Percentiles rank a stretch among this genome's conserved stretches.
Evolutionary conservation across 2,888 invertebrate genomes (phyloP).

Genomic region (Epicampocera succincta): DNA sequence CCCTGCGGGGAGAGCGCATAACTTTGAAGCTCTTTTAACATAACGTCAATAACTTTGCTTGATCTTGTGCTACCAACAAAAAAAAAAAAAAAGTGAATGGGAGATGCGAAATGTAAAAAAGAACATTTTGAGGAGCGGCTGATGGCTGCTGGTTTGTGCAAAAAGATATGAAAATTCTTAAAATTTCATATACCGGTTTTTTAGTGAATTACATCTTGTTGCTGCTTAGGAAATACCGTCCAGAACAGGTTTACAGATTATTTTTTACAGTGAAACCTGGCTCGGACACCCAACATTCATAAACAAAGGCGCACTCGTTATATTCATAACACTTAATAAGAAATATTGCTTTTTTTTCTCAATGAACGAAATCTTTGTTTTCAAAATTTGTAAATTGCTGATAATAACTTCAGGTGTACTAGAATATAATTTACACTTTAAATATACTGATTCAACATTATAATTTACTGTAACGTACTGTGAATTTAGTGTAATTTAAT

Average conservation of each 20-base stretch:
- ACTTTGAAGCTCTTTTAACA: conserved; percentile 11
- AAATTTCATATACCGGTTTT: conserved; percentile 34
- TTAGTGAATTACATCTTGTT: not conserved
- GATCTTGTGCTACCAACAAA: not conserved
- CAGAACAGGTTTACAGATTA: conserved; percentile 42
- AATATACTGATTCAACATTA: too few species aligned
- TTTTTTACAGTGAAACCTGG: not conserved
- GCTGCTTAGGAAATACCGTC: conserved; percentile 6
- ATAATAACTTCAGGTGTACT: too few species aligned
- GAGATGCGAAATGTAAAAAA: not conserved
- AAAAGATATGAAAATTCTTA: not conserved
- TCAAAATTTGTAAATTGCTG: too few species aligned
- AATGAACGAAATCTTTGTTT: too few species aligned
- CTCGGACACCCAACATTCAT: too few species aligned
- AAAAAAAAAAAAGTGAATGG: conserved; percentile 28
- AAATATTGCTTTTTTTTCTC: too few species aligned
- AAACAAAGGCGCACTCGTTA: too few species aligned
- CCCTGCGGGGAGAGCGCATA: conserved; percentile 3
- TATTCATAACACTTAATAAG: too few species aligned
- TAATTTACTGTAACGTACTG: too few species aligned
- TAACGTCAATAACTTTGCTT: conserved; percentile 33
- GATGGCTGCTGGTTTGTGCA: not conserved
- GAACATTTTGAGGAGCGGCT: not conserved
- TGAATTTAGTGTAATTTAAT: too few species aligned
- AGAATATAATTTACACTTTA: too few species aligned